Evolutionary conservation across 2,888 invertebrate genomes (phyloP).

Genomic region (Antheraea yamamai): DNA sequence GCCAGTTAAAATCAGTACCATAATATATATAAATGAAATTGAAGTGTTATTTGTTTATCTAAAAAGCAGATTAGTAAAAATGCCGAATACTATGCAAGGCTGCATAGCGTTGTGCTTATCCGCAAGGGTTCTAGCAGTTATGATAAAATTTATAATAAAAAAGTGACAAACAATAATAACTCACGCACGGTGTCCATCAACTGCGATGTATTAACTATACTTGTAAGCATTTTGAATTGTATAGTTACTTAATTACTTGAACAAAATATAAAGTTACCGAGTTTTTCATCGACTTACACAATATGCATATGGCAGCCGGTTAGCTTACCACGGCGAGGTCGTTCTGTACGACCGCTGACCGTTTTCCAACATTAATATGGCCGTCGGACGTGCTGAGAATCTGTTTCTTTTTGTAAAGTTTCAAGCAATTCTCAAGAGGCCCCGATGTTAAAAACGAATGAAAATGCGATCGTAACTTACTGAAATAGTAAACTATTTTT

Average conservation of each 20-base stretch:
- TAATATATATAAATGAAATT: too few species aligned
- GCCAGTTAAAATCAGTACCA: too few species aligned
- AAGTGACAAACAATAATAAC: too few species aligned
- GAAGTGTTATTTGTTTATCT: too few species aligned
- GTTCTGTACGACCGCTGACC: slow-evolving; percentile 44
- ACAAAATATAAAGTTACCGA: slow-evolving; percentile 31
- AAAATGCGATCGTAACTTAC: neutral
- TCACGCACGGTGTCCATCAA: too few species aligned
- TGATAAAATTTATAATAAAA: too few species aligned
- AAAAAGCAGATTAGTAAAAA: too few species aligned
- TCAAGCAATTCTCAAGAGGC: slow-evolving; percentile 22
- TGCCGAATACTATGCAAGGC: too few species aligned
- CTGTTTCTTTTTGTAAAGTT: slow-evolving; percentile 6
- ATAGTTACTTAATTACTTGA: slow-evolving; percentile 14
- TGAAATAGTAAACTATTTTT: neutral
- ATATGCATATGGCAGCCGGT: slow-evolving; percentile 34
- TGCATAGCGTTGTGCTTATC: too few species aligned
- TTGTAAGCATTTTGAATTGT: neutral
- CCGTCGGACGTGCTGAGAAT: slow-evolving; percentile 55
- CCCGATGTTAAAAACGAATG: slow-evolving; percentile 23
- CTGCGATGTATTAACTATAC: too few species aligned
- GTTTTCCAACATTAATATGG: slow-evolving; percentile 52
- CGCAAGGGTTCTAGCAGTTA: too few species aligned
- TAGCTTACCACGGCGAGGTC: slow-evolving; percentile 47
- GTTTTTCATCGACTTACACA: slow-evolving; percentile 33